These are phyloP conservation scores for Cygnus atratus DNA, from an alignment of 2,113 vertebrate species.

Conservation along the genomic window DNA sequence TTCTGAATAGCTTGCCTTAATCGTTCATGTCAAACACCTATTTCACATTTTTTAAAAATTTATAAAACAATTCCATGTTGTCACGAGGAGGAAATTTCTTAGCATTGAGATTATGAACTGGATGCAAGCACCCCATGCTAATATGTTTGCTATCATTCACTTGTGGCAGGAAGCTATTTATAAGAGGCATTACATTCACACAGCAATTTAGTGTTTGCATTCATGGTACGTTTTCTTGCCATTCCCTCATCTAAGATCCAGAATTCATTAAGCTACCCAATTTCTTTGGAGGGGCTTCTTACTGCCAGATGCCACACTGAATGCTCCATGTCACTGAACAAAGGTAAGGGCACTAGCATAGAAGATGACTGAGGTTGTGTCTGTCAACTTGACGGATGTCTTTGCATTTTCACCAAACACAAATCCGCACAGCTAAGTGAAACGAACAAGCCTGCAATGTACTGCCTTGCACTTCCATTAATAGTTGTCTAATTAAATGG, in stretches of 20 bases:
- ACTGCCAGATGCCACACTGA: neutral
- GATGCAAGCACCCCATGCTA: conserved; percentile 16
- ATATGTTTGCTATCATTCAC: conserved; percentile 43
- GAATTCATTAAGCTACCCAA: neutral
- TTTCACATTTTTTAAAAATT: conserved; percentile 68
- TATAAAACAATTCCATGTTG: conserved; percentile 69
- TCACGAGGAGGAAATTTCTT: conserved; percentile 31
- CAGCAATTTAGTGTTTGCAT: conserved; percentile 41
- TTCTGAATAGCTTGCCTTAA: conserved; percentile 64
- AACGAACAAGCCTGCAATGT: neutral
- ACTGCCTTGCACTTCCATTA: neutral
- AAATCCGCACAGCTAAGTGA: neutral
- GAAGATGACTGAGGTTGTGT: neutral
- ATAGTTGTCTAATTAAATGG: conserved; percentile 19
- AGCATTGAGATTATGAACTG: conserved; percentile 66
- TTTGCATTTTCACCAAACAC: neutral
- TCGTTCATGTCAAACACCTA: conserved; percentile 64
- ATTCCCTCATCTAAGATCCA: neutral
- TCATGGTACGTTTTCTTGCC: neutral
- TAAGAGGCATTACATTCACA: conserved; percentile 40
- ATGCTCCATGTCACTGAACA: neutral
- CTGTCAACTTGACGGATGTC: neutral
- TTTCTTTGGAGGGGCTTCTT: neutral
- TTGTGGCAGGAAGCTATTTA: conserved; percentile 47
- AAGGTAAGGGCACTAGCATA: neutral